Evolutionary conservation across 2,113 vertebrate species (phyloP).

Genomic region (Psammodynastes pulverulentus): DNA sequence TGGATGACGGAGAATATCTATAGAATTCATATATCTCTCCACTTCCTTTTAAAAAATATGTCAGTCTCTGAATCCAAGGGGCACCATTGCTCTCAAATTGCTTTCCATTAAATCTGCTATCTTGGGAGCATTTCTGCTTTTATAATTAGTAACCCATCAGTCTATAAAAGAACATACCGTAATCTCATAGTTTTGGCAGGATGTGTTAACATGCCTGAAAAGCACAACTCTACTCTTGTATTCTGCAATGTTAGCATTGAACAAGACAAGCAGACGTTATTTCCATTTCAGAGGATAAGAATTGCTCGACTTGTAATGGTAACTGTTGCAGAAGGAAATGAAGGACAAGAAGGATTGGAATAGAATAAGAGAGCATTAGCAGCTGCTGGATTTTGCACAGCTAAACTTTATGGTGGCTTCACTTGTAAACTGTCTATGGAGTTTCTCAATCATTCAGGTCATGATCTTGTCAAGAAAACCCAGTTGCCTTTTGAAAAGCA

Average conservation of each 20-base stretch:
- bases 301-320: background rate
- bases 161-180: constrained; percentile 24
- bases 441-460: background rate
- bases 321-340: background rate
- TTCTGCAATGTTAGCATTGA: constrained; percentile 24
- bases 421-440: background rate
- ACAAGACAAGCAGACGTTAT: background rate
- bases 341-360: background rate
- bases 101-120: constrained; percentile 9
- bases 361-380: background rate
- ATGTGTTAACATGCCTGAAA: background rate
- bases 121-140: constrained; percentile 5
- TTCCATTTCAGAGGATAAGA: background rate
- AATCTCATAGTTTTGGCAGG: constrained; percentile 29
- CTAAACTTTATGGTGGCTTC: background rate
- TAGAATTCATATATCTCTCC: too few species aligned
- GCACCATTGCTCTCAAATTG: background rate
- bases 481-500: background rate
- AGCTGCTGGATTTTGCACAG: background rate
- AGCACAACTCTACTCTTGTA: background rate
- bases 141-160: constrained; percentile 40
- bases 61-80: background rate
- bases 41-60: background rate
- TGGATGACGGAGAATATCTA: too few species aligned
- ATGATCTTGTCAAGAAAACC: background rate